Base-by-base conservation (phyloP, 2,113 vertebrate genomes). In the Percopsis transmontana region DNA sequence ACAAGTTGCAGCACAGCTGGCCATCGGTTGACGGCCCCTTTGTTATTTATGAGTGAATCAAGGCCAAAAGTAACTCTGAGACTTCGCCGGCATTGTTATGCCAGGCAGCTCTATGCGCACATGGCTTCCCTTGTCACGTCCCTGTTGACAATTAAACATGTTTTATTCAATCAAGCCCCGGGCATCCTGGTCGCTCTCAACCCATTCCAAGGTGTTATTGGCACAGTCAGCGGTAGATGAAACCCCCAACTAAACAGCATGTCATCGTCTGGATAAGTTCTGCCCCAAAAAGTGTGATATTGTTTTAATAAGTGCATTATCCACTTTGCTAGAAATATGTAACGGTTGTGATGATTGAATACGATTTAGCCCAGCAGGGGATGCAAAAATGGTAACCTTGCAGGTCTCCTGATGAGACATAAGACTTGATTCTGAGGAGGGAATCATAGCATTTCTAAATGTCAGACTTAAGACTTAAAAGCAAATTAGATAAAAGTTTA, bases 151-250 rank as follows among this genome's bases (percentile, higher is more conserved):
- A 89, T 90, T 85, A 89, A 81, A 81, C 76, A 86, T 84, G 77
- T 87, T 91, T 89, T 85, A 84, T 90, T 88, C 81, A 89, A 83
- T 85, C 83, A 84, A 77, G 79, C 77, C 79, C 56, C 19, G 19
- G 40, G 73, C 63, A 3, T 54, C 61, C 62, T 8, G 18, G 60
- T 63, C 57, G 66, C 59, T 63, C 52, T 65, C 62, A 44, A 58
- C 67, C 79, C 76, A 41, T 76, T 72, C 65, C 63, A 58, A 84
- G 66, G 81, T 79, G 72, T 74, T 79, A 42, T 42, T 55, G 67
- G 65, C 84, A 20, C 85, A 76, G 86, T 75, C 70, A 65, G 90
- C 47, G 87, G 89, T 85, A 88, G 86, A 92, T 88, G 84, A 89
- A 87, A 79, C 81, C 65, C 61, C 39, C 70, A 72, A 66, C 66